Percentiles rank a stretch among this genome's conserved stretches.
These are phyloP conservation scores for Lochmaea capreae DNA, from an alignment of 2,888 invertebrate species.

Conservation along the genomic window DNA sequence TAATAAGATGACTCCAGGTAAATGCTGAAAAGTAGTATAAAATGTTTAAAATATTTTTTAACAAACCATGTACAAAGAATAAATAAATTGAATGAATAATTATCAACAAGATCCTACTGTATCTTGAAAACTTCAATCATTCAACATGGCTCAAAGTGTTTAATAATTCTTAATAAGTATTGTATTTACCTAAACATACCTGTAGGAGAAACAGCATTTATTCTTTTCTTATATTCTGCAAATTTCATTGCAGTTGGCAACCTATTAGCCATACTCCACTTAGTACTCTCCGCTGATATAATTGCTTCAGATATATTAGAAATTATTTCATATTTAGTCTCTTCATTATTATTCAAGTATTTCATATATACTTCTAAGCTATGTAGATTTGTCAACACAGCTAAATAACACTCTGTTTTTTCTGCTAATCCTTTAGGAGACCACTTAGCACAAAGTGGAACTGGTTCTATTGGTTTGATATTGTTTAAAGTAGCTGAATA, in stretches of 20 bases:
- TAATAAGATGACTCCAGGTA: constrained; percentile 58
- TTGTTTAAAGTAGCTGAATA: constrained; percentile 53
- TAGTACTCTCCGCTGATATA: constrained; percentile 48
- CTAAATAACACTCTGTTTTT: constrained; percentile 54
- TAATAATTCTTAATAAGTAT: too few species aligned
- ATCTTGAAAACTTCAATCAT: too few species aligned
- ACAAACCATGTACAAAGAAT: too few species aligned
- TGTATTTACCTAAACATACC: constrained; percentile 44
- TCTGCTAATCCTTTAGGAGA: constrained; percentile 56
- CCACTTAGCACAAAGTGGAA: constrained; percentile 56
- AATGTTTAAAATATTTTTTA: not conserved
- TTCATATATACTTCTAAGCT: constrained; percentile 58
- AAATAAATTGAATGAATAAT: too few species aligned
- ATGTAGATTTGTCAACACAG: constrained; percentile 56
- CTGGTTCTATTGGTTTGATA: constrained; percentile 45
- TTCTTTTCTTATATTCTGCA: constrained; percentile 55
- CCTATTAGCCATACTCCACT: constrained; percentile 50
- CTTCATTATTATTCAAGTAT: constrained; percentile 52
- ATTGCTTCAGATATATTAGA: constrained; percentile 56
- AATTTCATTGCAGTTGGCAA: constrained; percentile 46
- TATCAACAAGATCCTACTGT: too few species aligned
- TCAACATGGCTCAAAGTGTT: too few species aligned
- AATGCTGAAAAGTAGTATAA: constrained; percentile 54
- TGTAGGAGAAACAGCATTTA: constrained; percentile 53
- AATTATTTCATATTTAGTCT: constrained; percentile 51